Conservation (phyloP, 1,140 invertebrate species). For the Zaprionus ghesquierei region DNA sequence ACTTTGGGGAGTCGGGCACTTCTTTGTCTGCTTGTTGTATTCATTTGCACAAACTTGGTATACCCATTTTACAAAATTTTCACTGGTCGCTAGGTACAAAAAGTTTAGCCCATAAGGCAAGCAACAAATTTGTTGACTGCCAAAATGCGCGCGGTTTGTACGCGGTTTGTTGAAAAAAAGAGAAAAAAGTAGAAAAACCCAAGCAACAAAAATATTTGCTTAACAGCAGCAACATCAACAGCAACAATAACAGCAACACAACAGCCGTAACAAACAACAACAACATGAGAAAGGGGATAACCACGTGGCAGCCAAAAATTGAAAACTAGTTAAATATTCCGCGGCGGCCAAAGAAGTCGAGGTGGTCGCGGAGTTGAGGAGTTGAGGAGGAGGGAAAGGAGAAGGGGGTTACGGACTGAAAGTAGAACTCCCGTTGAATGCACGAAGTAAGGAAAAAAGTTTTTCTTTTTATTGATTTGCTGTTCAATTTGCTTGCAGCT, state of each 20-base stretch:
- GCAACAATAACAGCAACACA: constrained; percentile 2
- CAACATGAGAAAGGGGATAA: neutral
- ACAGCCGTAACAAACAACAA: constrained; percentile 6
- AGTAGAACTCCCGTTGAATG: constrained; percentile 30
- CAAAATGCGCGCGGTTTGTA: constrained; percentile 20
- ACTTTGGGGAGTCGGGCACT: too few relatives aligned
- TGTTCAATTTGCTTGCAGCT: constrained; percentile 72
- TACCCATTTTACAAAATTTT: too few relatives aligned
- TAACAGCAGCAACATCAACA: constrained; percentile 11
- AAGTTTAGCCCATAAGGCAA: constrained; percentile 31
- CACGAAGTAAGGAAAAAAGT: constrained; percentile 12
- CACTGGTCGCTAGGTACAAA: too few relatives aligned
- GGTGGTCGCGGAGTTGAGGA: too few relatives aligned
- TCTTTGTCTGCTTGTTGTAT: too few relatives aligned
- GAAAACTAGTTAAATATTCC: constrained; percentile 69
- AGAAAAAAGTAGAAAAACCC: constrained; percentile 5
- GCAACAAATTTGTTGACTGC: constrained; percentile 49
- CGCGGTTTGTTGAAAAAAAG: constrained; percentile 14
- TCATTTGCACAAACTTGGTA: too few relatives aligned
- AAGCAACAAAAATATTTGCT: constrained; percentile 56
- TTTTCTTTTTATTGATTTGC: constrained; percentile 67
- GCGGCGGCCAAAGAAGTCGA: constrained; percentile 34
- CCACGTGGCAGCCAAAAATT: constrained; percentile 51
- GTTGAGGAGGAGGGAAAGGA: too few relatives aligned
- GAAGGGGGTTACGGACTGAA: neutral